A percentile compares a stretch with the other conserved stretches of the same genome.
Conservation (phyloP, 2,113 vertebrate genomes). For the Elanoides forficatus region DNA sequence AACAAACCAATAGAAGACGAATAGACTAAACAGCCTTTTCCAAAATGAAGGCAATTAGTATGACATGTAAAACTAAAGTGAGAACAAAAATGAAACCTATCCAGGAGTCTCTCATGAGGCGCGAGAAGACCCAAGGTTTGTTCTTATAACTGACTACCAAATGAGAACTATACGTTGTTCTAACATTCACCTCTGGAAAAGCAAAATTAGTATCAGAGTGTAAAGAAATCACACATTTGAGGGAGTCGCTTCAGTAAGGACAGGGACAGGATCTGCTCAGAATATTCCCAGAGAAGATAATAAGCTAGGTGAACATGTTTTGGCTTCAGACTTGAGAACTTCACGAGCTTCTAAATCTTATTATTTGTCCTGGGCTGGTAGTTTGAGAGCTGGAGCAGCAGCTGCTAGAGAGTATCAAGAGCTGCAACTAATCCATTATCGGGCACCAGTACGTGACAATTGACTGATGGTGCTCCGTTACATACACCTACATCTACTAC, state of each 20-base stretch:
- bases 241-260: neutral
- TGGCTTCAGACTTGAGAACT: neutral
- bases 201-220: neutral
- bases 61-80: neutral
- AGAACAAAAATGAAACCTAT: neutral
- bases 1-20: neutral
- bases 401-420: neutral
- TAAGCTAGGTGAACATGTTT: neutral
- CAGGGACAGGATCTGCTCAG: neutral
- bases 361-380: neutral
- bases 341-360: neutral
- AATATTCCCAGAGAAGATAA: neutral
- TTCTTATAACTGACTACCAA: neutral
- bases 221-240: neutral
- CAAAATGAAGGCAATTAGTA: neutral
- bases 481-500: neutral
- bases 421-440: neutral
- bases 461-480: neutral
- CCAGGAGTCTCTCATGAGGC: neutral
- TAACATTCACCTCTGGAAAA: neutral
- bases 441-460: neutral
- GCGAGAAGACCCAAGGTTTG: neutral
- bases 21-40: neutral
- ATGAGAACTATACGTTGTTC: fast-evolving
- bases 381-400: neutral